phyloP scores from a whole-genome alignment of 2,113 vertebrate species.

The Brachionichthys hirsutus region DNA sequence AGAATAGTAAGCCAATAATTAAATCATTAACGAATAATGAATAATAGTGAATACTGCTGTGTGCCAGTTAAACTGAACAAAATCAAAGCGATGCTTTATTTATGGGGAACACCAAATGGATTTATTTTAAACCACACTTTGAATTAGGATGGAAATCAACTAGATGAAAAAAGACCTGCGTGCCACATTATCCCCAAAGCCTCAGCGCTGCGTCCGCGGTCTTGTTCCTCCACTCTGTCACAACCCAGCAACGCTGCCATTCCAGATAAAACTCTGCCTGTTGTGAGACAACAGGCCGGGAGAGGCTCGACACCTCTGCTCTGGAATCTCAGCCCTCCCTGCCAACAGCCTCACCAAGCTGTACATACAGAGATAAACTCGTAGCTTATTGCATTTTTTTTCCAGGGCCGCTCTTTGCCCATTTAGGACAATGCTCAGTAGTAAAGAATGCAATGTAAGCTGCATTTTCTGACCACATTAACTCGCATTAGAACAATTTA shows the following conservation, averaged over 20 bases:
- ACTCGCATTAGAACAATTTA: not conserved
- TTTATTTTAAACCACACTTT: slow-evolving; percentile 1
- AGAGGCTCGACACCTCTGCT: slow-evolving; percentile 31
- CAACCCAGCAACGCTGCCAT: slow-evolving; percentile 41
- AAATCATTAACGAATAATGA: too few species aligned
- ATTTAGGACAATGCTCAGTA: not conserved
- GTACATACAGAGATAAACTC: slow-evolving; percentile 35
- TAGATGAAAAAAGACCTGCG: slow-evolving; percentile 22
- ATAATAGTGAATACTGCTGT: not conserved
- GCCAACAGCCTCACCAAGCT: slow-evolving; percentile 23
- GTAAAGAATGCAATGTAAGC: slow-evolving; percentile 5
- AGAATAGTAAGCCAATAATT: not conserved
- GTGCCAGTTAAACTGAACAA: not conserved
- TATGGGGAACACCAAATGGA: not conserved
- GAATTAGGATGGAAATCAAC: slow-evolving; percentile 7
- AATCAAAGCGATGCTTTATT: slow-evolving; percentile 1
- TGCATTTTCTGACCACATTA: slow-evolving; percentile 1
- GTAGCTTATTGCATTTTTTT: slow-evolving; percentile 6
- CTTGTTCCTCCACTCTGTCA: slow-evolving; percentile 41
- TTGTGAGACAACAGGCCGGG: slow-evolving; percentile 23
- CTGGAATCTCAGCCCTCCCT: slow-evolving; percentile 24
- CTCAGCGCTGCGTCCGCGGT: slow-evolving; percentile 33
- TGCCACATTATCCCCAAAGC: not conserved
- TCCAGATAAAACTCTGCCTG: slow-evolving; percentile 42
- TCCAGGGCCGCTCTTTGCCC: slow-evolving; percentile 7